Evolutionary conservation across 2,888 invertebrate genomes (phyloP).

Genomic region (Nematopogon swammerdamellus): DNA sequence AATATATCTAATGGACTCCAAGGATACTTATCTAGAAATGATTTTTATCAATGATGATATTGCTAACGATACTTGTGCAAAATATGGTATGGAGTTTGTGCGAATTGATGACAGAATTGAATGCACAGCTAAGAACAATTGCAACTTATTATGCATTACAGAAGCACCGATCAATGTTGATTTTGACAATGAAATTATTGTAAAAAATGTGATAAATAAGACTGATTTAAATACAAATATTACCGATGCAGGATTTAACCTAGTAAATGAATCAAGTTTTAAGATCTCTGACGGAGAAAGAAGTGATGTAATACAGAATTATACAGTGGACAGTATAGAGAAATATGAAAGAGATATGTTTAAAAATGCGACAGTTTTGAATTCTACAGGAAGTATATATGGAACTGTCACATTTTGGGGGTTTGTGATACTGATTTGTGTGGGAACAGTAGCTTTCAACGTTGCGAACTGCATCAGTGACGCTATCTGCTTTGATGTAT

Average conservation of each 20-base stretch:
- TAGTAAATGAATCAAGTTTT: no score
- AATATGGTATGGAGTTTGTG: background rate
- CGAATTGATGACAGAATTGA: background rate
- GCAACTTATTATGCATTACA: background rate
- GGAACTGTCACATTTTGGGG: constrained; percentile 66
- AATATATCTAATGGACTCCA: no score
- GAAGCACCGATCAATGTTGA: no score
- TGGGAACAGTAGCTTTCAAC: constrained; percentile 78
- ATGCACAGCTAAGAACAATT: background rate
- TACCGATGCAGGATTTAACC: no score
- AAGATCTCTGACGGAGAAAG: no score
- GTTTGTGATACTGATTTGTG: constrained; percentile 67
- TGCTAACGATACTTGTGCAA: background rate
- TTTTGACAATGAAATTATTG: no score
- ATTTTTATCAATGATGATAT: background rate
- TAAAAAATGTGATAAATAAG: no score
- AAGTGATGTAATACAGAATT: no score
- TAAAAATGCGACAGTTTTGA: background rate
- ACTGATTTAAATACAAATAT: no score
- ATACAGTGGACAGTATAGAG: no score
- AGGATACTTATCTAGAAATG: no score
- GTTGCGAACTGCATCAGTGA: constrained; percentile 86
- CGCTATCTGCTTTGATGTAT: constrained; percentile 84
- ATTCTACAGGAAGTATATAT: constrained; percentile 40
- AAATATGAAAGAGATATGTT: no score